Evolutionary conservation across 2,888 invertebrate genomes (phyloP).

Genomic region (Chrysomela aeneicollis): DNA sequence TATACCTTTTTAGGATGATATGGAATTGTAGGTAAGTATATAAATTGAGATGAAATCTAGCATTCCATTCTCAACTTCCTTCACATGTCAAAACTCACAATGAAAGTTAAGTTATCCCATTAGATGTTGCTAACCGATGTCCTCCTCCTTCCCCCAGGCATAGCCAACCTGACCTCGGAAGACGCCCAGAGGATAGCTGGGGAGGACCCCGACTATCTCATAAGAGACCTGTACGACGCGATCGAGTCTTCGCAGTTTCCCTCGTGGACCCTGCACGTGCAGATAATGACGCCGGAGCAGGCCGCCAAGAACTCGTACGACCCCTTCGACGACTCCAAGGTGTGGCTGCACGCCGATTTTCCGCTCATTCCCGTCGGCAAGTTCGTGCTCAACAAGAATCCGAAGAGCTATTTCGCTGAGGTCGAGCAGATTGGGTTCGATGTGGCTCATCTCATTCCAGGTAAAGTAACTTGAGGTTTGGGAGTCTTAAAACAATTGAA

Average conservation of each 20-base stretch:
- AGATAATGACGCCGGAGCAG: conserved; percentile 88
- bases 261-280: conserved; percentile 83
- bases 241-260: conserved; percentile 79
- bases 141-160: conserved; percentile 58
- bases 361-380: conserved; percentile 90
- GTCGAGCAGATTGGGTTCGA: conserved; percentile 93
- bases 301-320: conserved; percentile 82
- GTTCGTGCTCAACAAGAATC: conserved; percentile 86
- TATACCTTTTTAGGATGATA: too few relatives aligned
- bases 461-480: conserved; percentile 40
- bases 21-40: too few relatives aligned
- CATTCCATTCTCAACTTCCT: too few relatives aligned
- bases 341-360: conserved; percentile 89
- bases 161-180: conserved; percentile 77
- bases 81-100: too few relatives aligned
- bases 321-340: conserved; percentile 93
- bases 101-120: background rate
- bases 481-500: too few relatives aligned
- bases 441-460: conserved; percentile 86
- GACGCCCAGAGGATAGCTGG: conserved; percentile 75
- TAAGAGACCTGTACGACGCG: conserved; percentile 89
- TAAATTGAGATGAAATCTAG: too few relatives aligned
- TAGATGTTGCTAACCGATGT: background rate
- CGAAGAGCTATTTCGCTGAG: conserved; percentile 92
- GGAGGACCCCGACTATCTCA: conserved; percentile 86